Conservation (phyloP, 2,888 invertebrate species). For the Hipparchia sbordonii region DNA sequence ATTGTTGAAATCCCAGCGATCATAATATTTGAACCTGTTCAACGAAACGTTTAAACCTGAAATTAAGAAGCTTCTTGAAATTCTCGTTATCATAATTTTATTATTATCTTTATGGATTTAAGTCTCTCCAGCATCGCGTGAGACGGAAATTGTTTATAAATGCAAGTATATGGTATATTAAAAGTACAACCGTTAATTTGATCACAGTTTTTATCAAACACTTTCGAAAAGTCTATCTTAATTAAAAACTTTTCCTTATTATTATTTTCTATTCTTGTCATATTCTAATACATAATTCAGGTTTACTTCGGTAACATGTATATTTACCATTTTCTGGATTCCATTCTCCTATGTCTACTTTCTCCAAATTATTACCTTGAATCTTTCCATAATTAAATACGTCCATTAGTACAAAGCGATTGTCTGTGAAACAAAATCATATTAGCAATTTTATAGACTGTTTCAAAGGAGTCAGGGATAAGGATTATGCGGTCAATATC, state of each 20-base stretch:
- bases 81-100: slow-evolving; percentile 32
- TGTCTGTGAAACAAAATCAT: slow-evolving; percentile 48
- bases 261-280: too few relatives aligned
- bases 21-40: slow-evolving; percentile 66
- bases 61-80: slow-evolving; percentile 41
- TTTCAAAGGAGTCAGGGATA: neutral
- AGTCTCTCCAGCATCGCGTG: too few relatives aligned
- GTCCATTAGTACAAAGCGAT: slow-evolving; percentile 52
- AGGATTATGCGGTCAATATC: neutral
- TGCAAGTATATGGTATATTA: too few relatives aligned
- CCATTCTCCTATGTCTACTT: slow-evolving; percentile 56
- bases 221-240: too few relatives aligned
- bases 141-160: too few relatives aligned
- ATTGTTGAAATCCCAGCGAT: slow-evolving; percentile 72
- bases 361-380: slow-evolving; percentile 66
- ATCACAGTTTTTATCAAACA: too few relatives aligned
- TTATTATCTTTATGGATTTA: neutral
- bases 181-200: too few relatives aligned
- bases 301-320: neutral
- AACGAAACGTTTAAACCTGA: slow-evolving; percentile 56
- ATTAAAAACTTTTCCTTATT: slow-evolving; percentile 34
- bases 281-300: too few relatives aligned
- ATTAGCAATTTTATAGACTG: neutral
- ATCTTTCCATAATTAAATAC: slow-evolving; percentile 70
- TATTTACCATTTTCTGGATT: slow-evolving; percentile 47